Evolutionary conservation across 1,140 invertebrate species (phyloP).

Genomic region (Drosophila baimaii): DNA sequence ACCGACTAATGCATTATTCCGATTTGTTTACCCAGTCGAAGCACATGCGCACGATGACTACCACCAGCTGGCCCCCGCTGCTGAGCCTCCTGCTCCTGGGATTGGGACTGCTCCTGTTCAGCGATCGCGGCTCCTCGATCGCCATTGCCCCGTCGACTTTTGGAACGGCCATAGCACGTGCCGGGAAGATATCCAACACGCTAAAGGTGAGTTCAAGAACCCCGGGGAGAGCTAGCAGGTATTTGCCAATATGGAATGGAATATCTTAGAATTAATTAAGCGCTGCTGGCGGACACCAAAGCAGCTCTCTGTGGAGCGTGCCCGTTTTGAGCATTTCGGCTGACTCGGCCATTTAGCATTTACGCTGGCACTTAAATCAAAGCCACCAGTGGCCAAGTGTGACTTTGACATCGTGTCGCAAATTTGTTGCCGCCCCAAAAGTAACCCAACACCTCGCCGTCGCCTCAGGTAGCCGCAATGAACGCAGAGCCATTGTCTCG

Average conservation of each 20-base stretch:
- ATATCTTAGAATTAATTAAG: constrained; percentile 36
- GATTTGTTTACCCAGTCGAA: constrained; percentile 59
- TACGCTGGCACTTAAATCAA: constrained; percentile 50
- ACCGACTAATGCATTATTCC: constrained; percentile 69
- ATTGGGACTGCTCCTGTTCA: constrained; percentile 46
- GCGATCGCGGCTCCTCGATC: constrained; percentile 59
- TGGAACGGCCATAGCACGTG: constrained; percentile 86
- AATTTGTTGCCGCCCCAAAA: constrained; percentile 60
- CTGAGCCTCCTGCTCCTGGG: constrained; percentile 45
- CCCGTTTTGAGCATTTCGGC: constrained; percentile 50
- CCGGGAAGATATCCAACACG: constrained; percentile 86
- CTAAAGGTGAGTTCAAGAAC: constrained; percentile 85
- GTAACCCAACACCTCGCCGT: constrained; percentile 45
- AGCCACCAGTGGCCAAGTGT: constrained; percentile 35
- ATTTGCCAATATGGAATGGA: not conserved
- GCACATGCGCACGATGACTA: constrained; percentile 53
- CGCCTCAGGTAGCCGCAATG: constrained; percentile 36
- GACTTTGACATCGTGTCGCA: constrained; percentile 73
- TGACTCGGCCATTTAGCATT: constrained; percentile 44
- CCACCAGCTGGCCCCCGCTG: constrained; percentile 42
- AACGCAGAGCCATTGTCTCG: constrained; percentile 48
- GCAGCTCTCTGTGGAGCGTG: constrained; percentile 56
- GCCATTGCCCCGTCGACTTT: constrained; percentile 86
- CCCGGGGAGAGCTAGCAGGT: not conserved
- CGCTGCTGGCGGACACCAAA: constrained; percentile 7